Base-by-base conservation (phyloP, 2,888 invertebrate species). In the Eucera pruinosa region DNA sequence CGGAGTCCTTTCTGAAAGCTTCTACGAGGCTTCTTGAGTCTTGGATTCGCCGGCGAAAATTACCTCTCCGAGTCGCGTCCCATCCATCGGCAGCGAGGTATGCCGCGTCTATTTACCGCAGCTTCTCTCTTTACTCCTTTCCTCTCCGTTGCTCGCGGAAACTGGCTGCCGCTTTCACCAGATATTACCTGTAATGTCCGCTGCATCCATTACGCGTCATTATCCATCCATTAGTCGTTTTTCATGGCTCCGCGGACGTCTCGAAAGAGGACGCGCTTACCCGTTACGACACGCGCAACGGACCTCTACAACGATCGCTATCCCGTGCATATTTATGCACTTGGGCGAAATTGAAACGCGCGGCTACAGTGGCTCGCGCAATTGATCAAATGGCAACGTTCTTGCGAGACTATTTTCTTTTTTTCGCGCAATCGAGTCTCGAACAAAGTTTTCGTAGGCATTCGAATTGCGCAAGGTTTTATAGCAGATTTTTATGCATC, bases 141-240 rank as follows among this genome's bases (percentile, higher is more conserved):
- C 11, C 15, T n/a, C 41, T 41, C 27, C 20, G 36, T 25, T 20
- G n/a, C 36, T 23, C 45, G 52, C 48, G 69, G 48, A 75, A 72
- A 75, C 60, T 79, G 74, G 75, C 67, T 60, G 60, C 64, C 68
- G 81, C 79, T 73, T 79, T 69, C 79, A 71, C 81, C 57, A 67
- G 81, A 65, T 68, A 83, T 79, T 81, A 77, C 71, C 77, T 68
- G 78, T 80, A 81, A 81, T 80, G 75, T 78, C 71, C 74, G 74
- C 52, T 18, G 74, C 79, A 79, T 69, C 81, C 84, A 86, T 86
- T 85, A 83, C 81, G 79, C 80, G 78, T 82, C 82, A 83, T 87
- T 85, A 86, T 84, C 83, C 84, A 77, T 87, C 86, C 86, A 87
- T 86, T 87, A 86, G 80, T 60, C 80, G 78, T 85, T 83, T 80